phyloP scores from a whole-genome alignment of 2,888 invertebrate genomes.

The Corbicula japonica region DNA sequence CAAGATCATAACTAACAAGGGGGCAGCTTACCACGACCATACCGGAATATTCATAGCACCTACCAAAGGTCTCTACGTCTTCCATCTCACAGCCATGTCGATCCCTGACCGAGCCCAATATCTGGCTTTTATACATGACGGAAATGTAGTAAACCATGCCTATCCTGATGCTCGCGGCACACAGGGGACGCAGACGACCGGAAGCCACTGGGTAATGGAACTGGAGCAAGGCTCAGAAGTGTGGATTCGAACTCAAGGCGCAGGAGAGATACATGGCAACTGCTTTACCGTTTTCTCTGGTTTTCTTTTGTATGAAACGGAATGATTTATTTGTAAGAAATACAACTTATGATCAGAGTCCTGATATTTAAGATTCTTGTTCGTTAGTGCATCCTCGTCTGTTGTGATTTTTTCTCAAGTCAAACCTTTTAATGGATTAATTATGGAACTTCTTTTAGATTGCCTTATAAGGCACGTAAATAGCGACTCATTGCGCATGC shows the following conservation, averaged over 20 bases:
- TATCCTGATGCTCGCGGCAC: neutral
- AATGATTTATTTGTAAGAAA: no score
- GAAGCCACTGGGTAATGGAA: neutral
- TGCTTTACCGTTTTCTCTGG: constrained; percentile 4
- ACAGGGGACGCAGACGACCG: neutral
- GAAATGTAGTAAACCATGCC: neutral
- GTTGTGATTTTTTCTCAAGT: no score
- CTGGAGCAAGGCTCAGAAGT: neutral
- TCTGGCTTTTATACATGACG: neutral
- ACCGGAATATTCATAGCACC: neutral
- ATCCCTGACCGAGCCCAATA: neutral
- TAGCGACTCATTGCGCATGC: no score
- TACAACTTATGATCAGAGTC: no score
- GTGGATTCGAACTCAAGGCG: neutral
- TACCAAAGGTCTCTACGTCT: constrained; percentile 1
- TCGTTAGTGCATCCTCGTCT: no score
- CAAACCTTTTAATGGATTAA: no score
- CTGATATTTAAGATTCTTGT: no score
- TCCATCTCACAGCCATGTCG: neutral
- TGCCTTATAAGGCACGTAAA: no score
- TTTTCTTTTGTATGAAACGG: neutral
- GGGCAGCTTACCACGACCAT: neutral
- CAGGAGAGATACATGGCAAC: constrained; percentile 8
- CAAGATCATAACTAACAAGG: neutral
- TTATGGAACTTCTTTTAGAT: no score